Conservation (phyloP, 2,113 vertebrate genomes). For the Microtus montanus region DNA sequence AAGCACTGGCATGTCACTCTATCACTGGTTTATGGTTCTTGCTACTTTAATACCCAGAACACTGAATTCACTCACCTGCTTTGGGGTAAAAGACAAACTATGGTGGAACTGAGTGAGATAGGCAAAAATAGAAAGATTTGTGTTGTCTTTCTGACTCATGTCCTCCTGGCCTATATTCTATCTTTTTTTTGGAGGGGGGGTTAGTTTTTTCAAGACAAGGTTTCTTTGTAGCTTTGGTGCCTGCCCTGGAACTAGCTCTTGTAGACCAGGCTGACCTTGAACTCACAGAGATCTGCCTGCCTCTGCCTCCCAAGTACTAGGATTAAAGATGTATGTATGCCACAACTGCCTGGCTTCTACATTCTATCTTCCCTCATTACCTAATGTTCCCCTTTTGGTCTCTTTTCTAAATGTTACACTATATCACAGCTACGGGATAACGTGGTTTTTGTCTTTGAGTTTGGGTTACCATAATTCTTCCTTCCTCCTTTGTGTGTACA, state of each 20-base stretch:
- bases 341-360: too few species aligned
- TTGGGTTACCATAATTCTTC: not conserved
- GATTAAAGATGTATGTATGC: too few species aligned
- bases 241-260: too few species aligned
- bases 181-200: not conserved
- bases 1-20: not conserved
- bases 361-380: not conserved
- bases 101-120: not conserved
- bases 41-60: not conserved
- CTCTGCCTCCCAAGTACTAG: too few species aligned
- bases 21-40: not conserved
- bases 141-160: not conserved
- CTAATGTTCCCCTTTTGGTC: not conserved
- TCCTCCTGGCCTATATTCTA: not conserved
- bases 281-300: too few species aligned
- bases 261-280: too few species aligned
- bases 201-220: too few species aligned
- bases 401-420: not conserved
- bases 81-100: not conserved
- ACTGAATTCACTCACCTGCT: not conserved
- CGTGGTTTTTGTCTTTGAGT: not conserved
- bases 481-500: not conserved
- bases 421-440: not conserved
- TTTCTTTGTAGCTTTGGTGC: too few species aligned
- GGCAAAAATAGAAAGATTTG: not conserved